These are phyloP conservation scores for Sisor rabdophorus DNA, from an alignment of 2,113 vertebrate genomes.

Conservation along the genomic window DNA sequence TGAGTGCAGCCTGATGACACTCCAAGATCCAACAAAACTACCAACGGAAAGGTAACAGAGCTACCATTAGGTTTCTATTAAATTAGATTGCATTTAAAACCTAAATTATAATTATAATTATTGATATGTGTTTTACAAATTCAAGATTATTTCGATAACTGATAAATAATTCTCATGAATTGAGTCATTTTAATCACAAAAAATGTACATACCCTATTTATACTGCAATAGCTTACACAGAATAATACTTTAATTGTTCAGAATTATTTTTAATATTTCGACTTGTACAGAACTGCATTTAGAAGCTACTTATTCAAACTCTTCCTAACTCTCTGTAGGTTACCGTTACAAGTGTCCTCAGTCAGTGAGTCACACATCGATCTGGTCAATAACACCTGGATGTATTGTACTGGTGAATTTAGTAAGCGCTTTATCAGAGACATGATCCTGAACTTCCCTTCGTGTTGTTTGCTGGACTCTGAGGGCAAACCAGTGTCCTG, in stretches of 20 bases:
- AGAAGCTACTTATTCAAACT: not conserved
- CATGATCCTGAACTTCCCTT: slow-evolving; percentile 59
- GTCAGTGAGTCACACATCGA: slow-evolving; percentile 57
- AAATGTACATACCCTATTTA: not conserved
- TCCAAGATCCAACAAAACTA: slow-evolving; percentile 50
- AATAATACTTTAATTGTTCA: not conserved
- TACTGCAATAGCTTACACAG: not conserved
- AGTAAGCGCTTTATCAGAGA: slow-evolving; percentile 47
- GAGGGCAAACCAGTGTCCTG: slow-evolving; percentile 58
- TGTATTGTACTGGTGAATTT: slow-evolving; percentile 45
- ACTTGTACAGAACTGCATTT: not conserved
- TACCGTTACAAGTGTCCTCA: slow-evolving; percentile 46
- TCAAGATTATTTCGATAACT: not conserved
- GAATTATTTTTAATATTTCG: too few species aligned
- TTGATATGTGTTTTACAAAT: not conserved
- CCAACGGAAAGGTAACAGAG: slow-evolving; percentile 50
- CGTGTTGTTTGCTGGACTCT: slow-evolving; percentile 58
- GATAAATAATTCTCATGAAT: not conserved
- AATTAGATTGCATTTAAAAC: too few species aligned
- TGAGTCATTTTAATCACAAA: not conserved
- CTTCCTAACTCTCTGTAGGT: slow-evolving; percentile 39
- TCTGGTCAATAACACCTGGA: slow-evolving; percentile 61
- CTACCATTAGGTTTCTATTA: not conserved
- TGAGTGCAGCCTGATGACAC: slow-evolving; percentile 53
- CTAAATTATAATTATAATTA: not conserved